Conservation (phyloP, 2,888 invertebrate species). For the Hydriomena furcata region DNA sequence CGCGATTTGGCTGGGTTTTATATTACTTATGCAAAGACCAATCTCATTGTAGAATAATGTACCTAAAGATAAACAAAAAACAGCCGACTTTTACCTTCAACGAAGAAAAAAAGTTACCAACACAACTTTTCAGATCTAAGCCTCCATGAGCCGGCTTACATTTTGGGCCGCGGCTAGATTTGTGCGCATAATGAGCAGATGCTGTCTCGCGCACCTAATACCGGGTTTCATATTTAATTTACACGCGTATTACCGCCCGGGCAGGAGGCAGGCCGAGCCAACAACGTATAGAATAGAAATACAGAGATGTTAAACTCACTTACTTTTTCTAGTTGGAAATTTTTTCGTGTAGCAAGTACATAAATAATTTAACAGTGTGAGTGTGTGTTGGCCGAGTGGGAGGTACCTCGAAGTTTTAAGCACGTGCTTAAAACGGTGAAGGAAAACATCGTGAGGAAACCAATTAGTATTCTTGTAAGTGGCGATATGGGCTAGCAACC, state of each 20-base stretch:
- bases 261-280: conserved; percentile 16
- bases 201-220: conserved; percentile 36
- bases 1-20: no score
- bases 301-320: conserved; percentile 2
- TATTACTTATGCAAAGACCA: no score
- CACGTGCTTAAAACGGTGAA: no score
- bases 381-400: no score
- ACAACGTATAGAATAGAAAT: neutral
- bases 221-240: conserved; percentile 43
- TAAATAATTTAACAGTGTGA: no score
- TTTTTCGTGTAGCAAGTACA: neutral
- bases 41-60: no score
- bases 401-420: no score
- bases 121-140: conserved; percentile 9
- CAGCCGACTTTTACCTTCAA: no score
- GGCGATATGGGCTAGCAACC: no score
- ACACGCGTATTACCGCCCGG: conserved; percentile 33
- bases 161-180: conserved; percentile 18
- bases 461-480: no score
- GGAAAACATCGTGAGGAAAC: no score
- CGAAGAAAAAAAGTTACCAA: neutral
- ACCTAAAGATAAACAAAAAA: no score
- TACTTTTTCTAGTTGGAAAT: neutral
- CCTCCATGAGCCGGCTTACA: conserved; percentile 11
- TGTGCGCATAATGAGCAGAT: conserved; percentile 33